phyloP scores from a whole-genome alignment of 2,797 vertebrate genomes.

The Rhadinocentrus ornatus region DNA sequence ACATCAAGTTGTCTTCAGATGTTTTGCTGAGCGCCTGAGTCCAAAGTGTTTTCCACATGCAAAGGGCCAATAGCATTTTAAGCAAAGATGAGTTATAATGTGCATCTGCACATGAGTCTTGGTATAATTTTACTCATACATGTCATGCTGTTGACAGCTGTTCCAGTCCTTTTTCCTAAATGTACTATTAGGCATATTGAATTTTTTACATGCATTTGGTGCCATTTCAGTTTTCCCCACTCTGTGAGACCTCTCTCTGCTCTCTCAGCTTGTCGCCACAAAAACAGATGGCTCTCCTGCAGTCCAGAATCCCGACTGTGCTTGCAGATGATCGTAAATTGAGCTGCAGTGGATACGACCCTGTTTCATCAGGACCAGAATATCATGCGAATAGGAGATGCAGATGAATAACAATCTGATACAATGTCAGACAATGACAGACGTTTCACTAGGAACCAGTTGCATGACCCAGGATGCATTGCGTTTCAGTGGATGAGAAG shows the following conservation, averaged over 20 bases:
- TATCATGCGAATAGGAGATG: slow-evolving; percentile 43
- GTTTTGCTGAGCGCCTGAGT: too few species aligned
- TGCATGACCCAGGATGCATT: slow-evolving; percentile 29
- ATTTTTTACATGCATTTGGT: not conserved
- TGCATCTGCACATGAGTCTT: not conserved
- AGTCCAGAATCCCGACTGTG: slow-evolving; percentile 41
- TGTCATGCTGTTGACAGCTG: not conserved
- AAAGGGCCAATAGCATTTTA: too few species aligned
- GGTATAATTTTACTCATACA: not conserved
- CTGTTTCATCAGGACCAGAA: slow-evolving; percentile 44
- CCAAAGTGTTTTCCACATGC: too few species aligned
- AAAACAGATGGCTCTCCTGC: slow-evolving; percentile 58
- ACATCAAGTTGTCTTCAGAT: too few species aligned
- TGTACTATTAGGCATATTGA: not conserved
- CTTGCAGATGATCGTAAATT: slow-evolving; percentile 40
- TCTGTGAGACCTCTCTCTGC: slow-evolving; percentile 31
- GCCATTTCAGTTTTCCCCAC: slow-evolving; percentile 7
- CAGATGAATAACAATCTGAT: slow-evolving; percentile 68
- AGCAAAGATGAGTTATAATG: not conserved
- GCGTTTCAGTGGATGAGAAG: slow-evolving; percentile 6
- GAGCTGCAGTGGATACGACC: slow-evolving; percentile 44
- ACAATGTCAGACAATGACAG: slow-evolving; percentile 76
- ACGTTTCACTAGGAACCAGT: slow-evolving; percentile 41
- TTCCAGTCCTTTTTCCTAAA: not conserved
- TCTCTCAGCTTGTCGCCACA: slow-evolving; percentile 42